A percentile compares a stretch with the other conserved stretches of the same genome.
phyloP scores from a whole-genome alignment of 2,888 invertebrate genomes.

The Druceiella hillmani region DNA sequence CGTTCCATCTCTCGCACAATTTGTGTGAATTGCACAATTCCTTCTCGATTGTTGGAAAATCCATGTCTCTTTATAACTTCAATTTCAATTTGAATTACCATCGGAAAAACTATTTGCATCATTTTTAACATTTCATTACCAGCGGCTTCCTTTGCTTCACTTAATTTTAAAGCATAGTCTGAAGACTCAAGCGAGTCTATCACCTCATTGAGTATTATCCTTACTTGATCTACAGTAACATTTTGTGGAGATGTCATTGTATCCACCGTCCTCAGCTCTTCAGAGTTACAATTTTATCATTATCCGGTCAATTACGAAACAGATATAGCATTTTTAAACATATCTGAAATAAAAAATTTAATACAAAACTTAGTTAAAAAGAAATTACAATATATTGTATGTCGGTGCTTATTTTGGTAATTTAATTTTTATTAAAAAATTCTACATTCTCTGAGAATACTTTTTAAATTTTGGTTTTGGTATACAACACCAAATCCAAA shows the following conservation, averaged over 20 bases:
- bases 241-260: slow-evolving; percentile 42
- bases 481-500: no score
- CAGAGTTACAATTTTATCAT: no score
- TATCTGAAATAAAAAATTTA: no score
- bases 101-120: slow-evolving; percentile 91
- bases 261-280: no score
- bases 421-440: no score
- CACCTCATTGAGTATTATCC: slow-evolving; percentile 38
- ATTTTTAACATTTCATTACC: slow-evolving; percentile 92
- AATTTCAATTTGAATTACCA: slow-evolving; percentile 86
- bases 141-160: slow-evolving; percentile 80
- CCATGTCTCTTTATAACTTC: slow-evolving; percentile 85
- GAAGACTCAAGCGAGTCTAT: slow-evolving; percentile 47
- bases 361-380: no score
- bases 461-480: no score
- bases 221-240: slow-evolving; percentile 41
- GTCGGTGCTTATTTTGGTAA: no score
- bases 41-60: slow-evolving; percentile 80
- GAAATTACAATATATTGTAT: no score
- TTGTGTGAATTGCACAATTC: slow-evolving; percentile 84
- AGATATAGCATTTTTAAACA: no score
- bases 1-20: slow-evolving; percentile 74
- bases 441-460: no score
- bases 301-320: no score
- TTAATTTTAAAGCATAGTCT: slow-evolving; percentile 71